These are phyloP conservation scores for Platypus cylindrus DNA, from an alignment of 2,888 invertebrate species.

Conservation along the genomic window DNA sequence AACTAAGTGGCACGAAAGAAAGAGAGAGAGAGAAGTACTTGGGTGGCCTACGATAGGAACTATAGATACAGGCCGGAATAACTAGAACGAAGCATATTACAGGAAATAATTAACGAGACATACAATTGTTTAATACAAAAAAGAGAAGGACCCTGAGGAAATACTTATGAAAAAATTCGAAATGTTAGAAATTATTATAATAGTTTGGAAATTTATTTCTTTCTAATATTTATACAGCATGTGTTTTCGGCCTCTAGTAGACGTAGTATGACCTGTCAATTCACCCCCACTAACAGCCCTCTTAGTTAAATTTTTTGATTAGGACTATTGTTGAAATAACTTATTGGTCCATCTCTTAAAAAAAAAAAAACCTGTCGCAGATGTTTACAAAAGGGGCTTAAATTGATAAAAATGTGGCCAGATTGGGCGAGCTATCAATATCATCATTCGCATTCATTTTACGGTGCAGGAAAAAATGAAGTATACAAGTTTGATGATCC, in stretches of 20 bases:
- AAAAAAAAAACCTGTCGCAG: constrained; percentile 36
- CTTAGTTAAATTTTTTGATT: constrained; percentile 21
- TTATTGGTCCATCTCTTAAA: constrained; percentile 32
- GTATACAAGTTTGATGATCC: constrained; percentile 3
- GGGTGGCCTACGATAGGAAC: background rate
- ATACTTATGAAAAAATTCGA: too few relatives aligned
- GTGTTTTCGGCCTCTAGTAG: constrained; percentile 6
- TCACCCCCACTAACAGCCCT: background rate
- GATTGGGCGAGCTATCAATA: constrained; percentile 25
- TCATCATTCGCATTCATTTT: too few relatives aligned
- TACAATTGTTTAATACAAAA: too few relatives aligned
- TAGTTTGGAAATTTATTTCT: too few relatives aligned
- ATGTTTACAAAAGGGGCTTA: constrained; percentile 30
- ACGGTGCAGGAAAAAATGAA: too few relatives aligned
- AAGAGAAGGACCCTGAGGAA: too few relatives aligned
- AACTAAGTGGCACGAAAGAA: constrained; percentile 34
- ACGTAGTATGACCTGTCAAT: too few relatives aligned
- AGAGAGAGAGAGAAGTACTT: constrained; percentile 10
- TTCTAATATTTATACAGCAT: too few relatives aligned
- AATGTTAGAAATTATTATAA: too few relatives aligned
- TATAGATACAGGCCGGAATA: too few relatives aligned
- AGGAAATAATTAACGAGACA: too few relatives aligned
- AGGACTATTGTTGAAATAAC: constrained; percentile 27
- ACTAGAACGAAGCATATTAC: too few relatives aligned
- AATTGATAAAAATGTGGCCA: constrained; percentile 33